phyloP scores from a whole-genome alignment of 2,888 invertebrate species.

The Seira ritae region DNA sequence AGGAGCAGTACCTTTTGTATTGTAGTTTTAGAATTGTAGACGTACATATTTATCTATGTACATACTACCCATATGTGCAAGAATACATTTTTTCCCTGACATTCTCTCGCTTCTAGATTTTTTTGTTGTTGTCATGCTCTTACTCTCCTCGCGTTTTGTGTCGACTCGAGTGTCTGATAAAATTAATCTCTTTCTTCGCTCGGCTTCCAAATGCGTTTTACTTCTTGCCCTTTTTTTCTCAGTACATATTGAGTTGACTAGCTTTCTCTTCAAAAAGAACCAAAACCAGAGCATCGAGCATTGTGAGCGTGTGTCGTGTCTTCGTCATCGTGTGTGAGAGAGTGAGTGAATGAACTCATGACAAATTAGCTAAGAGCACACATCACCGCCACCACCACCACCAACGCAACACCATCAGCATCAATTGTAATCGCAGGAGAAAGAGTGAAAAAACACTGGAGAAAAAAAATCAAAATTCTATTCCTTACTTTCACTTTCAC shows the following conservation, averaged over 20 bases:
- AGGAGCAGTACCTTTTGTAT: constrained; percentile 8
- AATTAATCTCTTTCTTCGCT: constrained; percentile 58
- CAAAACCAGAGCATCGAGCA: neutral
- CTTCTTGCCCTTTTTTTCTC: constrained; percentile 35
- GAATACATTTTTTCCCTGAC: constrained; percentile 14
- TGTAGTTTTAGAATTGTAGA: neutral
- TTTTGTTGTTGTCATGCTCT: constrained; percentile 16
- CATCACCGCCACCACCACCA: constrained; percentile 37
- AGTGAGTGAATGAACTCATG: constrained; percentile 44
- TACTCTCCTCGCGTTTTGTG: constrained; percentile 10
- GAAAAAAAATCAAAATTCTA: constrained; percentile 6
- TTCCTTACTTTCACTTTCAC: neutral
- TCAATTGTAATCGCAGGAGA: constrained; percentile 16
- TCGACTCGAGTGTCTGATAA: constrained; percentile 60
- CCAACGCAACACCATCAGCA: constrained; percentile 29
- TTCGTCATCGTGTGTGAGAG: no score
- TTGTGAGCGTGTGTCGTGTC: neutral
- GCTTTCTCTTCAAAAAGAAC: no score
- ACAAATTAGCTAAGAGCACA: constrained; percentile 58
- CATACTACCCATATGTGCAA: no score
- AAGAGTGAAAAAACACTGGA: constrained; percentile 20
- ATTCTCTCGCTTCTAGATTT: neutral
- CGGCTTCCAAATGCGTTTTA: constrained; percentile 33
- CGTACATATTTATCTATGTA: no score
- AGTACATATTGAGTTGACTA: constrained; percentile 14